Evolutionary conservation across 2,113 vertebrate genomes (phyloP).

Genomic region (Calidris pugnax): DNA sequence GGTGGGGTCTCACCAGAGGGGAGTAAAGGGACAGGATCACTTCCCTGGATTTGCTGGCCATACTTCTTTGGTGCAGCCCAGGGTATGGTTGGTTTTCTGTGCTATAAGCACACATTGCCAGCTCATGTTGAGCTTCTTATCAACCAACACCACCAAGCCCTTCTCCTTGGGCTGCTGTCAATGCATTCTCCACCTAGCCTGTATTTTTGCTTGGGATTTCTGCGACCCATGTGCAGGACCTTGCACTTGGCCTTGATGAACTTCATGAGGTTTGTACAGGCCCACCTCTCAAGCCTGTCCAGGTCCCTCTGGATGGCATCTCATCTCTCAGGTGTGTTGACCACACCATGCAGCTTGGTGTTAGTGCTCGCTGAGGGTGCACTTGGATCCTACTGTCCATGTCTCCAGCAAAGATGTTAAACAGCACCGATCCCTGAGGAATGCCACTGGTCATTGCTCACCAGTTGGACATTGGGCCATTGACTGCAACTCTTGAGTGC

Average conservation of each 20-base stretch:
- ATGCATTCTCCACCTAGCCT: neutral
- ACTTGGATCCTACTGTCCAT: neutral
- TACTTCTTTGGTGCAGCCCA: neutral
- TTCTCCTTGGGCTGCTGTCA: neutral
- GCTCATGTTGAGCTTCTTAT: neutral
- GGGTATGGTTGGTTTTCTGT: neutral
- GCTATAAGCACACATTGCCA: neutral
- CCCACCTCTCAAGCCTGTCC: neutral
- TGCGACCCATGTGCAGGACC: neutral
- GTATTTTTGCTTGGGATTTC: neutral
- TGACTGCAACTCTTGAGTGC: neutral
- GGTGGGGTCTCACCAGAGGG: neutral
- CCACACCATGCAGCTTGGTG: neutral
- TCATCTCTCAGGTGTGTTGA: neutral
- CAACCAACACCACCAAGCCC: neutral
- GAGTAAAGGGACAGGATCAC: neutral
- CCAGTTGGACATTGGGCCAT: neutral
- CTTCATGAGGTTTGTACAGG: neutral
- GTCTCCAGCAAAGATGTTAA: neutral
- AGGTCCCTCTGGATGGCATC: neutral
- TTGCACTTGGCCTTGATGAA: neutral
- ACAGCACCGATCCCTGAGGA: neutral
- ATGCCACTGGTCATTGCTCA: neutral
- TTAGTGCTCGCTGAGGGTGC: neutral
- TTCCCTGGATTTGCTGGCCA: neutral